phyloP scores from a whole-genome alignment of 53 echinoderm and acorn worm genomes.

The Stichopus horrens region DNA sequence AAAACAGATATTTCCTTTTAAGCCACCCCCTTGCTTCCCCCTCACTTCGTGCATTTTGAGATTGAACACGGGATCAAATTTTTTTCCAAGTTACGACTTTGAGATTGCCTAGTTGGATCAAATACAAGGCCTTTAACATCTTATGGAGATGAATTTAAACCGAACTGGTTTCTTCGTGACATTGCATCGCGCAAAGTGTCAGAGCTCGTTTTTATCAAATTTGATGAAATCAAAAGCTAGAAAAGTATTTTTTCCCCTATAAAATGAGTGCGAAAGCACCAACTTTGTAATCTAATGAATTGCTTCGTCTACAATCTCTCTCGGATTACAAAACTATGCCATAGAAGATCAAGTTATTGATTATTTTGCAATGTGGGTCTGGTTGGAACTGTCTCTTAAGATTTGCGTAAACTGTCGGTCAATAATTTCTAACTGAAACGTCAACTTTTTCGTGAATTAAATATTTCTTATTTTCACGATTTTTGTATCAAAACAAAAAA shows the following conservation, averaged over 20 bases:
- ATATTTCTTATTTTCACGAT: not conserved
- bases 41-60: not conserved
- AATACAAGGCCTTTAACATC: not conserved
- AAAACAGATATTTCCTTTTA: not conserved
- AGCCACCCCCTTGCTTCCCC: not conserved
- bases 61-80: too few relatives aligned
- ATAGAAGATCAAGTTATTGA: not conserved
- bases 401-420: not conserved
- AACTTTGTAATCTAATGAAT: not conserved
- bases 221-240: not conserved
- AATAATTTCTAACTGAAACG: not conserved
- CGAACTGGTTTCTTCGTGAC: not conserved
- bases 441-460: not conserved
- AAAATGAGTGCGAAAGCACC: not conserved
- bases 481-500: not conserved
- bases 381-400: not conserved
- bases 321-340: not conserved
- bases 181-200: not conserved
- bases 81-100: too few relatives aligned
- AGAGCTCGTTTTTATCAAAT: not conserved
- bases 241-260: not conserved
- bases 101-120: not conserved
- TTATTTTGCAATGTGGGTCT: not conserved
- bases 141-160: not conserved
- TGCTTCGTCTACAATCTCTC: not conserved